phyloP scores from a whole-genome alignment of 2,113 vertebrate genomes.

The Meriones unguiculatus region DNA sequence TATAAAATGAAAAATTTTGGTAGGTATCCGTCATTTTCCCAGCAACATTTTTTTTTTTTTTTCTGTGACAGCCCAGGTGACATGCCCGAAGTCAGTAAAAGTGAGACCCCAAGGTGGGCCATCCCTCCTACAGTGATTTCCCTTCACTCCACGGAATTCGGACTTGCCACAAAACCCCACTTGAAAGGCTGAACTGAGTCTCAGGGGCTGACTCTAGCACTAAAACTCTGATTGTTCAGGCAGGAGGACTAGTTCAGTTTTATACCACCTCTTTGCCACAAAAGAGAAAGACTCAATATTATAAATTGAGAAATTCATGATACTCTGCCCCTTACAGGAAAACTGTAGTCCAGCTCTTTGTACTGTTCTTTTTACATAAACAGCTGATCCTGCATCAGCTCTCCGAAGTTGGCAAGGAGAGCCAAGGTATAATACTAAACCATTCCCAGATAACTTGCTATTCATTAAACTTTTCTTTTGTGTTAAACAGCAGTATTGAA shows the following conservation, averaged over 20 bases:
- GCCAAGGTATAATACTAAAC: neutral
- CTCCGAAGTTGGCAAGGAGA: conserved; percentile 38
- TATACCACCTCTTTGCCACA: conserved; percentile 55
- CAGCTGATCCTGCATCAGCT: conserved; percentile 70
- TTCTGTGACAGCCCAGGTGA: neutral
- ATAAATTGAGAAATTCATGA: conserved; percentile 61
- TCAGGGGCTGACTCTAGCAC: neutral
- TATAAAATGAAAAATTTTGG: neutral
- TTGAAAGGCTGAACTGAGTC: neutral
- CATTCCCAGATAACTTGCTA: conserved; percentile 62
- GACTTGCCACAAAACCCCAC: neutral
- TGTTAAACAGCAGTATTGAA: conserved; percentile 82
- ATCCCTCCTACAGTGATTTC: neutral
- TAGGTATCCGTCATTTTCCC: neutral
- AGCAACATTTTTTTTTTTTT: neutral
- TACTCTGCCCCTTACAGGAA: conserved; percentile 64
- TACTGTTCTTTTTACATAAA: conserved; percentile 62
- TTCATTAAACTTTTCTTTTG: conserved; percentile 72
- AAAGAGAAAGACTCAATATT: conserved; percentile 64
- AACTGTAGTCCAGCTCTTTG: conserved; percentile 65
- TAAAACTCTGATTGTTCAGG: neutral
- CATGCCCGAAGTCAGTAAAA: neutral
- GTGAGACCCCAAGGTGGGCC: neutral
- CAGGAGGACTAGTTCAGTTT: conserved; percentile 48
- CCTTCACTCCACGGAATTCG: neutral